Evolutionary conservation across 2,113 vertebrate species (phyloP).

Genomic region (Rhinoderma darwinii): DNA sequence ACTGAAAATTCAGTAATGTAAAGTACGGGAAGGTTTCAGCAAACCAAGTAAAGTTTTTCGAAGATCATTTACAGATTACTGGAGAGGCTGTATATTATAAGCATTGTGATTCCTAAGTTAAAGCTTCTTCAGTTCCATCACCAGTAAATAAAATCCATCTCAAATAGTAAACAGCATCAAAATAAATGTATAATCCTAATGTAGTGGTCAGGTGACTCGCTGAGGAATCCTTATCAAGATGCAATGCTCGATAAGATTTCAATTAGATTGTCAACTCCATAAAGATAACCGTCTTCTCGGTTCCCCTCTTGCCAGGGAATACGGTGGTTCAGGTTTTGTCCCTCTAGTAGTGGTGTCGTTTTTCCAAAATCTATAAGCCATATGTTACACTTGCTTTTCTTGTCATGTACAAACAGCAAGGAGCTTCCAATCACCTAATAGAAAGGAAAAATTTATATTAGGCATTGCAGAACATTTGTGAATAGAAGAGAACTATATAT

Average conservation of each 20-base stretch:
- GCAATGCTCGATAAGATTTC: slow-evolving; percentile 77
- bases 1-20: neutral
- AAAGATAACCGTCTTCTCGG: slow-evolving; percentile 94
- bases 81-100: slow-evolving; percentile 34
- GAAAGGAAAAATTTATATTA: neutral
- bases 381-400: slow-evolving; percentile 84
- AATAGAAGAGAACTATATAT: neutral
- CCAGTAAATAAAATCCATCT: slow-evolving; percentile 53
- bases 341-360: slow-evolving; percentile 87
- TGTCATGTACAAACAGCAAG: slow-evolving; percentile 95
- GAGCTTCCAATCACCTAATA: slow-evolving; percentile 97
- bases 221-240: slow-evolving; percentile 73
- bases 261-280: slow-evolving; percentile 93
- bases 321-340: slow-evolving; percentile 85
- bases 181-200: slow-evolving; percentile 45
- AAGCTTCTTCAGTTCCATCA: slow-evolving; percentile 43
- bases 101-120: slow-evolving; percentile 20
- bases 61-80: neutral
- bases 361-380: slow-evolving; percentile 99
- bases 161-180: slow-evolving; percentile 10
- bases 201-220: slow-evolving; percentile 44
- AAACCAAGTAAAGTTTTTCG: neutral
- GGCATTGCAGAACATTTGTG: neutral
- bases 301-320: slow-evolving; percentile 94
- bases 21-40: neutral